A percentile compares a stretch with the other conserved stretches of the same genome.
Conservation (phyloP, 1,140 invertebrate species). For the Diorhabda elongata region DNA sequence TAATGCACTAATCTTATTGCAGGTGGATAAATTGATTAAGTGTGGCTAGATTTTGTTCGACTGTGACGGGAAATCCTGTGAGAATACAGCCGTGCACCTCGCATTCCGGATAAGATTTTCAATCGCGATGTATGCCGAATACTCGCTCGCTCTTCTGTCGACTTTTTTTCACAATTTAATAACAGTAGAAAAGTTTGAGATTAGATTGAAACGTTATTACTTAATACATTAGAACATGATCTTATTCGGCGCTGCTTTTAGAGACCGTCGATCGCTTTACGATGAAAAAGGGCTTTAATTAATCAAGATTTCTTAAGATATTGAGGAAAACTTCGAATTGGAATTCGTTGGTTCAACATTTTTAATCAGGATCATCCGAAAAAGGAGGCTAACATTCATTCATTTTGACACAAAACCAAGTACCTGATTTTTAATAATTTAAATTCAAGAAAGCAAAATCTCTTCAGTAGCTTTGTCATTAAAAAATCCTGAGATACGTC, state of each 20-base stretch:
- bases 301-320: too few relatives aligned
- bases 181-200: not conserved
- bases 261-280: too few relatives aligned
- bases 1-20: slow-evolving; percentile 13
- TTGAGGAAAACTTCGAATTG: too few relatives aligned
- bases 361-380: too few relatives aligned
- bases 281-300: too few relatives aligned
- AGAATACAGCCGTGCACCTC: not conserved
- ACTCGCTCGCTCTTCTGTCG: not conserved
- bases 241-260: not conserved
- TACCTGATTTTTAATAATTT: too few relatives aligned
- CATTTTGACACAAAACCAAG: too few relatives aligned
- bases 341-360: too few relatives aligned
- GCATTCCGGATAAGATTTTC: slow-evolving; percentile 2
- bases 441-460: too few relatives aligned
- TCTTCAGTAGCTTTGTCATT: too few relatives aligned
- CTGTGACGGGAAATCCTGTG: not conserved
- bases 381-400: too few relatives aligned
- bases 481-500: too few relatives aligned
- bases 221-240: not conserved
- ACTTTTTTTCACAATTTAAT: not conserved
- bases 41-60: slow-evolving; percentile 13
- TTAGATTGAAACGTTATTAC: slow-evolving; percentile 2
- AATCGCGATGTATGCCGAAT: not conserved
- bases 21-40: slow-evolving; percentile 15